Evolutionary conservation across 2,113 vertebrate species (phyloP).

Genomic region (Climacteris rufus): DNA sequence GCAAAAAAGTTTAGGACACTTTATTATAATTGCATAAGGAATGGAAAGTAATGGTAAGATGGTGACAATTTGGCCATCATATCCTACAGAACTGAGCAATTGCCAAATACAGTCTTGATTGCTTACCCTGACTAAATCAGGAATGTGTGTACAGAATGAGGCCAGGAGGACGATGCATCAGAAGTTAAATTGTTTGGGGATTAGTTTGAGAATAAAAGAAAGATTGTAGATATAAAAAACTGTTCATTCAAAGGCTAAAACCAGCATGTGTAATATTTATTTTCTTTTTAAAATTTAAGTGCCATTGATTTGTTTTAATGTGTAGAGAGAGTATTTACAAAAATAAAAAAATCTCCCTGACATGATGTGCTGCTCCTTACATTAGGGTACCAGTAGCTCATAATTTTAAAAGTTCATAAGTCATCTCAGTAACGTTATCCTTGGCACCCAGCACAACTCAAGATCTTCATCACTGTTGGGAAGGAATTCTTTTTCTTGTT

Average conservation of each 20-base stretch:
- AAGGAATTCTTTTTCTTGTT: background rate
- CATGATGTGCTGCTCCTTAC: background rate
- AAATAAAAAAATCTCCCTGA: background rate
- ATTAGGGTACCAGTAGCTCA: background rate
- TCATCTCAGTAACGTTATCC: background rate
- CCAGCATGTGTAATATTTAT: background rate
- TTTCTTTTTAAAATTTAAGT: background rate
- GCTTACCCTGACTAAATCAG: conserved; percentile 31
- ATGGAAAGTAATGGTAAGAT: background rate
- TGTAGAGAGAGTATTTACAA: background rate
- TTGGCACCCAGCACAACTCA: background rate
- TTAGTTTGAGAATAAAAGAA: background rate
- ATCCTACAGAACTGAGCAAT: background rate
- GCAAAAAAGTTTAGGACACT: conserved; percentile 26
- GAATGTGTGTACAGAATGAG: background rate
- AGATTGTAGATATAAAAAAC: background rate
- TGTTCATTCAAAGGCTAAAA: background rate
- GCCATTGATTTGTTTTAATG: background rate
- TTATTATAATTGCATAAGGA: background rate
- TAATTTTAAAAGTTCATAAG: background rate
- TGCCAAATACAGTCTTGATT: conserved; percentile 51
- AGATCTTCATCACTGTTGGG: background rate
- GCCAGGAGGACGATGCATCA: background rate
- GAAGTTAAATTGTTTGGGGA: background rate
- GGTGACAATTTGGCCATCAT: conserved; percentile 22